Evolutionary conservation across 1,140 invertebrate genomes (phyloP), one percentile per base, ranked within the genome.

Genomic region (Cydia amplana): DNA sequence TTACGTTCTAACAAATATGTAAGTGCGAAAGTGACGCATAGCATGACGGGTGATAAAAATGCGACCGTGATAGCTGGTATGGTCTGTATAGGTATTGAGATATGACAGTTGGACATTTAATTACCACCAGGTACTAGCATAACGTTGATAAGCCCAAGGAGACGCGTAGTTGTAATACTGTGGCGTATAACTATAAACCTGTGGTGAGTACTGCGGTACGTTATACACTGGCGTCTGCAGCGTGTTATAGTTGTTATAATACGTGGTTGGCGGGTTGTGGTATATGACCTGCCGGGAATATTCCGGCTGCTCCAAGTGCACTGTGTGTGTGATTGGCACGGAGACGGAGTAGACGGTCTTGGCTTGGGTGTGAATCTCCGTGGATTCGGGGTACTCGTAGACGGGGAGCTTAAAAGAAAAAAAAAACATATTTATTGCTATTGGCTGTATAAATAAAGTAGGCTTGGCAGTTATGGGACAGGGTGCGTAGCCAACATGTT

Each of bases 251-350:
- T 0, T 2, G 32, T 36, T 36, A 10, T 40, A 40, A 40, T 70
- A 18, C 7, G 32, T 32, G 32, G 32, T 18, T 40, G 65, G 65
- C n/a, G 65, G 28, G 25, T 36, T 36, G 65, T 70, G 65, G 28
- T 70, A 70, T 16, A 40, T 40, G 65, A 70, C 9, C 65, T 70
- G 65, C 14, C 32, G 16, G 1, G 65, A 36, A 18, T 70, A 12
- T 9, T 18, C 65, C 0, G 65, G 65, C 32, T 70, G 65, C 16
- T 70, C 65, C 28, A 70, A 18, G 28, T 32, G 28, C 4, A 70
- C 65, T 10, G 65, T 70, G 32, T 43, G 65, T 70, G 65, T 70
- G 65, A 70, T 43, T n/a, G 65, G 65, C n/a, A 70, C 65, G 32
- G 65, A 70, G 1, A 70, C 65, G 3, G 65, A 70, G 65, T 70